Evolutionary conservation across 2,797 vertebrate genomes (phyloP).

Genomic region (Onychomys torridus): DNA sequence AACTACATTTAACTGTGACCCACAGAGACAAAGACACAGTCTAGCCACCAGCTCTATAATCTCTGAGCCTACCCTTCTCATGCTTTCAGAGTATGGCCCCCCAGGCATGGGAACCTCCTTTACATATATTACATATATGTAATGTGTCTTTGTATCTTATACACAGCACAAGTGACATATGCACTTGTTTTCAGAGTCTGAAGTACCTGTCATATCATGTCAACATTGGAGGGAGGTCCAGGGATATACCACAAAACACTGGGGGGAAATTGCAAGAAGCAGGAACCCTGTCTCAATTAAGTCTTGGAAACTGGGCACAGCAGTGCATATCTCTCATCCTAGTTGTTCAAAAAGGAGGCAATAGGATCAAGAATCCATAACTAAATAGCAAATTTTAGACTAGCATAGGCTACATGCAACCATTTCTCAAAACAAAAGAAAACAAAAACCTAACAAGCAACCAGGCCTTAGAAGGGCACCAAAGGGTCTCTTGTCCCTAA

Average conservation of each 20-base stretch:
- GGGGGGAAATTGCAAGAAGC: neutral
- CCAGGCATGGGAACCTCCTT: neutral
- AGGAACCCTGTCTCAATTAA: neutral
- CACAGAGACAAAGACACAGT: neutral
- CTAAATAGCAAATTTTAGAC: neutral
- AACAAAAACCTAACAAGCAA: neutral
- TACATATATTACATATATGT: neutral
- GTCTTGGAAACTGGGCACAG: neutral
- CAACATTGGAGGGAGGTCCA: neutral
- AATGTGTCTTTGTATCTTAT: neutral
- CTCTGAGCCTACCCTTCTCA: neutral
- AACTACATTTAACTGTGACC: neutral
- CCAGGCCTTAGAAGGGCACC: neutral
- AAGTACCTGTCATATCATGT: neutral
- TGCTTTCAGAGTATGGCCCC: neutral
- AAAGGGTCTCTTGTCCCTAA: neutral
- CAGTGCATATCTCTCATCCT: no score
- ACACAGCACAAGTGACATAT: neutral
- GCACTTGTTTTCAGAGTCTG: neutral
- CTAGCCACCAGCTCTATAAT: neutral
- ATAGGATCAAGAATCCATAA: neutral
- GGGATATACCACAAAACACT: neutral
- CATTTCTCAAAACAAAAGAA: neutral
- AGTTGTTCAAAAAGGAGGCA: neutral
- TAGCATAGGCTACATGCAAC: neutral